Evolutionary conservation across 2,113 vertebrate species (phyloP).

Genomic region (Herpetotheres cachinnans): DNA sequence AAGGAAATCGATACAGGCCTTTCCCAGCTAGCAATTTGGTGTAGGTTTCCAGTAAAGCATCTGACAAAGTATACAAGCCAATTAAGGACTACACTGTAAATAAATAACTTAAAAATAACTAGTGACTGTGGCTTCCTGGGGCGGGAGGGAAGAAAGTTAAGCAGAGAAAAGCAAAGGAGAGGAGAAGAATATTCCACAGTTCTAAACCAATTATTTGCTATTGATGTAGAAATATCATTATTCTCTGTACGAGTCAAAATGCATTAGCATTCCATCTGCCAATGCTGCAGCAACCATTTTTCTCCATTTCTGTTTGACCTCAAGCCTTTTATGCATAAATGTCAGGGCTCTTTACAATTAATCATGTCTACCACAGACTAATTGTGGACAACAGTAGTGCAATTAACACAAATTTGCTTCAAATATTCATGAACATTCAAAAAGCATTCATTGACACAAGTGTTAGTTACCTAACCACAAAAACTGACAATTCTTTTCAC

Average conservation of each 20-base stretch:
- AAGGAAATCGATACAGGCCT: background rate
- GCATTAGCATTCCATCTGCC: slow-evolving; percentile 73
- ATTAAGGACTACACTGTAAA: background rate
- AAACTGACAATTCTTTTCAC: slow-evolving; percentile 18
- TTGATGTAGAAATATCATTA: slow-evolving; percentile 50
- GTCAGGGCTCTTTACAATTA: slow-evolving; percentile 79
- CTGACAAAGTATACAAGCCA: background rate
- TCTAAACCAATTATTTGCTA: slow-evolving; percentile 54
- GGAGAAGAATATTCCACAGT: background rate
- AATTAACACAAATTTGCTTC: slow-evolving; percentile 76
- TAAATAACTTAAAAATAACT: background rate
- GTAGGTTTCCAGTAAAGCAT: background rate
- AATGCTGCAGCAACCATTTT: slow-evolving; percentile 57
- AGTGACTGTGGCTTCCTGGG: background rate
- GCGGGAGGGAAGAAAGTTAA: background rate
- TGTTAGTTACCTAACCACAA: slow-evolving; percentile 33
- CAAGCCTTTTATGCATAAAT: slow-evolving; percentile 79
- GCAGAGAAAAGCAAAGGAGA: background rate
- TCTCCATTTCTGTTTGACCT: slow-evolving; percentile 79
- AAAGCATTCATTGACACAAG: slow-evolving; percentile 56
- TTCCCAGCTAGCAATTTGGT: background rate
- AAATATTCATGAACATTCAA: slow-evolving; percentile 70
- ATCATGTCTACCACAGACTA: slow-evolving; percentile 76
- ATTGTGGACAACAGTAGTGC: slow-evolving; percentile 77
- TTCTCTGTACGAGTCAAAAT: slow-evolving; percentile 49